Conservation (phyloP, 2,797 vertebrate species). For the Parauchenoglanis ngamensis region DNA sequence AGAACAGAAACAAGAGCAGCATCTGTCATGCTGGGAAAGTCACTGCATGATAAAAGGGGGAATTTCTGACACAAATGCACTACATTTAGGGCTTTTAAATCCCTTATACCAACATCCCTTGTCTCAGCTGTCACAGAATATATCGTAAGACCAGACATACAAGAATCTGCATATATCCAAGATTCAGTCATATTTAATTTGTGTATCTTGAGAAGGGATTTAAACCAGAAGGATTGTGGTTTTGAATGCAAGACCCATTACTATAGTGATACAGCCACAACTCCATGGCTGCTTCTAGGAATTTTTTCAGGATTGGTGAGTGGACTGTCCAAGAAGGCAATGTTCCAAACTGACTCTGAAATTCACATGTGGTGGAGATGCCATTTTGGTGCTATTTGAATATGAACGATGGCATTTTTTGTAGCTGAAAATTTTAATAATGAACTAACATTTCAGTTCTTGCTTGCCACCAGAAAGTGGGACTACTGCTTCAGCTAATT, state of each 20-base stretch:
- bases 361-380: not conserved
- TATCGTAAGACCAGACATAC: not conserved
- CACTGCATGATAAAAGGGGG: not conserved
- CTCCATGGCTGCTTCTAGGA: not conserved
- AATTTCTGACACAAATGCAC: not conserved
- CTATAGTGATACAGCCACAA: not conserved
- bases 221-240: conserved; percentile 5
- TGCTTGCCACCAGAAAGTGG: not conserved
- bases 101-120: not conserved
- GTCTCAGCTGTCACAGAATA: not conserved
- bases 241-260: conserved; percentile 3
- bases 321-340: not conserved
- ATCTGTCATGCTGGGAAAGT: not conserved
- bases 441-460: not conserved
- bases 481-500: not conserved
- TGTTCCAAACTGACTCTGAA: not conserved
- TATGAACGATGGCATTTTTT: not conserved
- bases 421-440: not conserved
- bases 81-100: not conserved
- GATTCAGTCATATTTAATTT: not conserved
- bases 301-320: not conserved
- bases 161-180: not conserved
- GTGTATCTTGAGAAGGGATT: not conserved
- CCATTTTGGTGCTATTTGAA: not conserved
- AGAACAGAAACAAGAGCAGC: not conserved